Conservation (phyloP, 1,140 invertebrate genomes). For the Atta colombica region DNA sequence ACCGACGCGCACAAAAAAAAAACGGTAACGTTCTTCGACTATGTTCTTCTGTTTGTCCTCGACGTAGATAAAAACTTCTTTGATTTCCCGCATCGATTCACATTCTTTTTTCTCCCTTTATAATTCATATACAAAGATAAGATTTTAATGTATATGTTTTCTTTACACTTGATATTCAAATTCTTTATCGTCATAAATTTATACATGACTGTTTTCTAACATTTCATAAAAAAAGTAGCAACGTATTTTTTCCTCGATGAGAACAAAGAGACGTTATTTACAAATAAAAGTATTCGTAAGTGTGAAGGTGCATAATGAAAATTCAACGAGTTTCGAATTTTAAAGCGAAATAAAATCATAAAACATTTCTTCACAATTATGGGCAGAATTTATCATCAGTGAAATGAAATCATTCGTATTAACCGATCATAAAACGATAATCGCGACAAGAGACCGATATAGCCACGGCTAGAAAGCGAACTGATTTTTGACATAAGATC, state of each 20-base stretch:
- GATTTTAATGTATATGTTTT: background rate
- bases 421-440: constrained; percentile 74
- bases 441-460: constrained; percentile 69
- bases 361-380: background rate
- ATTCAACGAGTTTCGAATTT: background rate
- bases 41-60: background rate
- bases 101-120: background rate
- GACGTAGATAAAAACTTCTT: background rate
- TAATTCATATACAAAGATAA: background rate
- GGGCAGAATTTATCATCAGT: constrained; percentile 70
- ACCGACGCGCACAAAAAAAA: background rate
- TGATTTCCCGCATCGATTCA: background rate
- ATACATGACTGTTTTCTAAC: background rate
- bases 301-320: background rate
- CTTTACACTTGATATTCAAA: background rate
- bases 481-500: constrained; percentile 75
- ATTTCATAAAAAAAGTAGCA: background rate
- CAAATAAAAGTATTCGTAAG: background rate
- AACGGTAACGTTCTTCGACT: background rate
- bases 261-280: background rate
- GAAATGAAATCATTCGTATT: constrained; percentile 72
- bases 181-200: background rate
- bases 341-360: background rate
- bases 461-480: constrained; percentile 58
- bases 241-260: background rate